Evolutionary conservation across 2,113 vertebrate genomes (phyloP), one percentile per base, ranked within the genome.

Genomic region (Phoxinus phoxinus): DNA sequence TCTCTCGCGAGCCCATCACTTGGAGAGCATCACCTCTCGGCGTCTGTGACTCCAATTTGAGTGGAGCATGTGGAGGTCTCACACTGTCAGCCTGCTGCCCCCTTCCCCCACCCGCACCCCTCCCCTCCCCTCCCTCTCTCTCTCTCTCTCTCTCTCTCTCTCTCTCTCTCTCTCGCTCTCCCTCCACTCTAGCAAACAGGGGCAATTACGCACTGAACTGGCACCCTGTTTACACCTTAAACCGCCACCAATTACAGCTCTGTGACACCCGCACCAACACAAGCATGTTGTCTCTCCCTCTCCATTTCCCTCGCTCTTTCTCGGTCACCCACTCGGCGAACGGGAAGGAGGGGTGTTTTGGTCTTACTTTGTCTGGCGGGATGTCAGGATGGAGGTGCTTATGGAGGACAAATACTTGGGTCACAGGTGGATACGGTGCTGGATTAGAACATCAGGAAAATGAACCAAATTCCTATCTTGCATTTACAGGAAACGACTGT

Each of bases 201-300:
- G 84, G 89, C 91, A 93, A 93, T 93, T 93, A 93, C 90, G 90
- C 87, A 87, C 81, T 75, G 91, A 92, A 91, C 91, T 91, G 19
- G 91, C 93, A 93, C 92, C 92, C 91, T 92, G 93, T 95, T 95
- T 95, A 93, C 94, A 94, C 93, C 93, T 94, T 91, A 89, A 84
- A 76, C 89, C 83, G 89, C 91, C 91, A 92, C 93, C 94, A 94
- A 93, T 94, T 94, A 94, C 90, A 92, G 91, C 89, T 87, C 90
- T 91, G 92, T 93, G 93, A 94, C 94, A 94, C 93, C 91, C 87
- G 59, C 63, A 86, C 89, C 89, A 92, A 89, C 90, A 89, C 84
- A 76, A 71, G 73, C 83, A 85, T 79, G 63, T 84, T 65, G 58
- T 63, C 79, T 78, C 85, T 82, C 48, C 51, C 44, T 85, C 74